Evolutionary conservation across 2,797 vertebrate species (phyloP), one percentile per base, ranked within the genome.

Genomic region (Eulemur albifrons): DNA sequence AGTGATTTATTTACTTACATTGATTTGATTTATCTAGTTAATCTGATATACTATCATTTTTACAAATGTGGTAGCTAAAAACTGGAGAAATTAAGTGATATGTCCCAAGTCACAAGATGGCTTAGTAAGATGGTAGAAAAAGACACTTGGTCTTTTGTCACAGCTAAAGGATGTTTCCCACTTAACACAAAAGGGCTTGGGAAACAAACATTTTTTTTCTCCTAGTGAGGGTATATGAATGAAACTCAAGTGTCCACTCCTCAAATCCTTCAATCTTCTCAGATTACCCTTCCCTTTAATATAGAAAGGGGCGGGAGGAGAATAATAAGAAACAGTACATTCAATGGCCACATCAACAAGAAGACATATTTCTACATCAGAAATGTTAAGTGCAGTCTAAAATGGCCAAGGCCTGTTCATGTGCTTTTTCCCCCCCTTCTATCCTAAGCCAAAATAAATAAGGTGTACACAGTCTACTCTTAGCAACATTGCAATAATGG

Each of bases 1-100:
- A 30, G 11, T 81, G 32, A 95, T 63, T 75, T 92, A 81, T 30
- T 77, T 93, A 67, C 30, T 76, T 82, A 87, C 4, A 50, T 48
- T 72, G 25, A 48, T 52, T 5, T 40, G 23, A 57, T 32, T 50
- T 50, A 73, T 77, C 8, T 79, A 79, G 61, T 67, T 80, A 93
- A 59, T 63, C 30, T 52, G 7, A 75, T 52, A 61, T 80, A 18
- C 1, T 15, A 45, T 83, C 12, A n/a, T 38, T 79, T 93, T 76
- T 23, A 14, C 45, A 88, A 70, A 81, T 35, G 6, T 7, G 27
- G 14, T 40, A 32, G 4, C 38, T 69, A 69, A 86, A 35, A 81
- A 52, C 8, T 32, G 76, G 38, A 75, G 17, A 80, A 52, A 73
- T 85, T 65, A n/a, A 76, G 4, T 43, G 43, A 45, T 8, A 7